Percentiles rank a stretch among this genome's conserved stretches.
phyloP scores from a whole-genome alignment of 2,888 invertebrate species.

The Cecidostiba fungosa region DNA sequence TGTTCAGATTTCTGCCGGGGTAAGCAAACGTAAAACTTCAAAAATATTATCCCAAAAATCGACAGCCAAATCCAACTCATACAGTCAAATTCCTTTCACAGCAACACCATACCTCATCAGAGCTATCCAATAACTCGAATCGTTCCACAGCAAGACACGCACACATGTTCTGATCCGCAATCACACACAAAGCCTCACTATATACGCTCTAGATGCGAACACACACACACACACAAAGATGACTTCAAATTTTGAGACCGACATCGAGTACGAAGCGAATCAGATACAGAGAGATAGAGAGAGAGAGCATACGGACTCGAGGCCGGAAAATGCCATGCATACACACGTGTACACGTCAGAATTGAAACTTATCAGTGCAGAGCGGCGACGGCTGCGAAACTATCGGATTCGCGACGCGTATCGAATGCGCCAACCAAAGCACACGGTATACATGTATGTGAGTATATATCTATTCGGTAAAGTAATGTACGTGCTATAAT shows the following conservation, averaged over 20 bases:
- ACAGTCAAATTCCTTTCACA: background rate
- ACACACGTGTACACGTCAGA: background rate
- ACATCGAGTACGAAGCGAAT: background rate
- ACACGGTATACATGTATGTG: background rate
- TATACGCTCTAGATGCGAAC: too few relatives aligned
- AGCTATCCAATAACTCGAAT: slow-evolving; percentile 19
- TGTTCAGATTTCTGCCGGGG: too few relatives aligned
- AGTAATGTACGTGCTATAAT: background rate
- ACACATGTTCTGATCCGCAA: background rate
- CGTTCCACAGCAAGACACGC: background rate
- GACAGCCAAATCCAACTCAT: background rate
- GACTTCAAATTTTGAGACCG: slow-evolving; percentile 23
- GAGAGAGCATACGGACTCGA: background rate
- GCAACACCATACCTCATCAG: slow-evolving; percentile 7
- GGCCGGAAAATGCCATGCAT: background rate
- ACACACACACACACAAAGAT: background rate
- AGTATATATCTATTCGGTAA: background rate
- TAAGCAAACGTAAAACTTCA: too few relatives aligned
- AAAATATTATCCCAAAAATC: too few relatives aligned
- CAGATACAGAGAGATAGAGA: background rate
- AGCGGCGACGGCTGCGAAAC: slow-evolving; percentile 30
- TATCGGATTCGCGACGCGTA: slow-evolving; percentile 21
- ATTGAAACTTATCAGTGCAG: slow-evolving; percentile 23
- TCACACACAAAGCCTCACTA: background rate
- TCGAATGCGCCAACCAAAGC: slow-evolving; percentile 10